phyloP scores from a whole-genome alignment of 2,888 invertebrate species.

The Drosophila histrio region DNA sequence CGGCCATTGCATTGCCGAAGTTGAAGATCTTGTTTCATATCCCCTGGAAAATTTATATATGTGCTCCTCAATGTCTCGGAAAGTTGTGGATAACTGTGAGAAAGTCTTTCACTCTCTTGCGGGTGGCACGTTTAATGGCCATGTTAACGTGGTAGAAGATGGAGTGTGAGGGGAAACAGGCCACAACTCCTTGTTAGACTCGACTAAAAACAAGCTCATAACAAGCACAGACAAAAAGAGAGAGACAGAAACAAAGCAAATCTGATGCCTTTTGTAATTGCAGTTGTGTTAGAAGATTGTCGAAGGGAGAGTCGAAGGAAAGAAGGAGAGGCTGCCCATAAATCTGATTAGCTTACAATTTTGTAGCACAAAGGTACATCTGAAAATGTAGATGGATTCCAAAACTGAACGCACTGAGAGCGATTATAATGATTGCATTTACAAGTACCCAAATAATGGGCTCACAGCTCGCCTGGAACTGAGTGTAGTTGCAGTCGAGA shows the following conservation, averaged over 20 bases:
- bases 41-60: slow-evolving; percentile 33
- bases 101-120: slow-evolving; percentile 1
- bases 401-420: background rate
- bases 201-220: slow-evolving; percentile 12
- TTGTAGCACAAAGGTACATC: slow-evolving; percentile 15
- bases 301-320: background rate
- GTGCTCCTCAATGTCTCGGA: slow-evolving; percentile 7
- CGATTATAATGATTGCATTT: background rate
- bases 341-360: slow-evolving; percentile 63
- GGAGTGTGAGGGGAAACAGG: background rate
- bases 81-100: background rate
- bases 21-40: slow-evolving; percentile 50
- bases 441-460: background rate
- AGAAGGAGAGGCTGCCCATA: slow-evolving; percentile 39
- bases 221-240: background rate
- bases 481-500: background rate
- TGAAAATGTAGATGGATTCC: background rate
- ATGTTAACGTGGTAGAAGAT: slow-evolving; percentile 66
- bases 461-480: background rate
- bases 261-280: slow-evolving; percentile 36
- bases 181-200: slow-evolving; percentile 20
- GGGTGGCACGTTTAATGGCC: slow-evolving; percentile 60
- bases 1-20: slow-evolving; percentile 62
- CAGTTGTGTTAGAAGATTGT: slow-evolving; percentile 5
- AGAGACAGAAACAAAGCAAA: background rate